phyloP scores from a whole-genome alignment of 92 coral and sea anemone species.

The Meandrina meandrites region DNA sequence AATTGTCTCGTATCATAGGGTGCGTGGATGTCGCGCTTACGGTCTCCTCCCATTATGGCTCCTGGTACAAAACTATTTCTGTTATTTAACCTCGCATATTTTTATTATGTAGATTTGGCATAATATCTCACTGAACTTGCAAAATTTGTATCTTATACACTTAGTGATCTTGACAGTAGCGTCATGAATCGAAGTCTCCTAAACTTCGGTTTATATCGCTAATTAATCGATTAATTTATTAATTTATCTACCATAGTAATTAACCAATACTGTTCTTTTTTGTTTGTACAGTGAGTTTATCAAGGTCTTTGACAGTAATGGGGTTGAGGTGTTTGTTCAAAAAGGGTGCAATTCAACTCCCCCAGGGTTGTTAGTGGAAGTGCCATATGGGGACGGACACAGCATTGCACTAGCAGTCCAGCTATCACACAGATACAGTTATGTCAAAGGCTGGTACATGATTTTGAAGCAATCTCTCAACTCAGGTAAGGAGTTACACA shows the following conservation, averaged over 20 bases:
- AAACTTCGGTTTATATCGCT: background rate
- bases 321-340: conserved; percentile 3
- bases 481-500: background rate
- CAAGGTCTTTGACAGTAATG: conserved; percentile 12
- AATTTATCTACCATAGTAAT: background rate
- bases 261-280: background rate
- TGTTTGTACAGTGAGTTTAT: background rate
- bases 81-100: too few species aligned
- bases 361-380: background rate
- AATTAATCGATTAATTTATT: too few species aligned
- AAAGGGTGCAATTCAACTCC: background rate
- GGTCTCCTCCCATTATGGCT: too few species aligned
- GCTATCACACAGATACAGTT: background rate
- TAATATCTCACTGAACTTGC: too few species aligned
- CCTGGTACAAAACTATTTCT: too few species aligned
- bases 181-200: too few species aligned
- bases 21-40: too few species aligned
- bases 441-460: background rate
- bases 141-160: too few species aligned
- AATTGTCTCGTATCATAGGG: too few species aligned
- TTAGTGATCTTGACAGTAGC: too few species aligned
- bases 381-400: background rate
- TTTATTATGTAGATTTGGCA: too few species aligned
- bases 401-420: background rate
- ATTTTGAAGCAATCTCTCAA: background rate